A percentile compares a stretch with the other conserved stretches of the same genome.
Conservation (phyloP, 2,797 vertebrate genomes). For the Cyprinodon diabolis region DNA sequence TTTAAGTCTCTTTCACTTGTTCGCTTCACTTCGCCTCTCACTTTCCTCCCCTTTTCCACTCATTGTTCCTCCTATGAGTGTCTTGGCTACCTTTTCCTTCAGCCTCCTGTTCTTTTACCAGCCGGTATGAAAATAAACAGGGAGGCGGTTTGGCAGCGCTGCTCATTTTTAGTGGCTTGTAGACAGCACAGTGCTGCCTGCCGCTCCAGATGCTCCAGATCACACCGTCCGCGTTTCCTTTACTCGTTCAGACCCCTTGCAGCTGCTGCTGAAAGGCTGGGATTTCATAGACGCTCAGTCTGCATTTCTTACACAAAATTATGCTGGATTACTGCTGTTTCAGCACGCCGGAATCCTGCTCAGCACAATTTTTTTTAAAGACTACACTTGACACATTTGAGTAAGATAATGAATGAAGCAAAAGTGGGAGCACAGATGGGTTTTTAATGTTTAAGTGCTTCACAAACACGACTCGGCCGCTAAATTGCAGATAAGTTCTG, state of each 20-base stretch:
- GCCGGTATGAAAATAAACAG: slow-evolving; percentile 63
- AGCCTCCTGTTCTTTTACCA: slow-evolving; percentile 55
- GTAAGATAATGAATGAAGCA: slow-evolving; percentile 67
- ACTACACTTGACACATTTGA: slow-evolving; percentile 57
- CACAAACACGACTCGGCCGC: slow-evolving; percentile 60
- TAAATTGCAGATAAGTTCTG: slow-evolving; percentile 59
- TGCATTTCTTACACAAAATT: slow-evolving; percentile 65
- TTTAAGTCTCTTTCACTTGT: slow-evolving; percentile 31
- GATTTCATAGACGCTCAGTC: slow-evolving; percentile 71
- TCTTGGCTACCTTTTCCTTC: slow-evolving; percentile 39
- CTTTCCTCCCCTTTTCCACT: slow-evolving; percentile 57
- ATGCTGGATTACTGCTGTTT: slow-evolving; percentile 63
- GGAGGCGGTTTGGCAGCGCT: slow-evolving; percentile 51
- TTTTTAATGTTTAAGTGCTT: slow-evolving; percentile 65
- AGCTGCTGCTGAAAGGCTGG: slow-evolving; percentile 75
- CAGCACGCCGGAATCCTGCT: slow-evolving; percentile 62
- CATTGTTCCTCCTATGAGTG: slow-evolving; percentile 62
- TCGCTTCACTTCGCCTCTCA: slow-evolving; percentile 43
- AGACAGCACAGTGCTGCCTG: slow-evolving; percentile 57
- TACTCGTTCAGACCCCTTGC: slow-evolving; percentile 52
- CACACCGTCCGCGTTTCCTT: slow-evolving; percentile 47
- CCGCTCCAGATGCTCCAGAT: slow-evolving; percentile 74
- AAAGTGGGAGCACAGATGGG: slow-evolving; percentile 65
- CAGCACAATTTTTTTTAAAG: slow-evolving; percentile 46
- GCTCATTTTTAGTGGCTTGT: slow-evolving; percentile 58